Conservation (phyloP, 2,888 invertebrate species). For the Neuroscelio doddi region DNA sequence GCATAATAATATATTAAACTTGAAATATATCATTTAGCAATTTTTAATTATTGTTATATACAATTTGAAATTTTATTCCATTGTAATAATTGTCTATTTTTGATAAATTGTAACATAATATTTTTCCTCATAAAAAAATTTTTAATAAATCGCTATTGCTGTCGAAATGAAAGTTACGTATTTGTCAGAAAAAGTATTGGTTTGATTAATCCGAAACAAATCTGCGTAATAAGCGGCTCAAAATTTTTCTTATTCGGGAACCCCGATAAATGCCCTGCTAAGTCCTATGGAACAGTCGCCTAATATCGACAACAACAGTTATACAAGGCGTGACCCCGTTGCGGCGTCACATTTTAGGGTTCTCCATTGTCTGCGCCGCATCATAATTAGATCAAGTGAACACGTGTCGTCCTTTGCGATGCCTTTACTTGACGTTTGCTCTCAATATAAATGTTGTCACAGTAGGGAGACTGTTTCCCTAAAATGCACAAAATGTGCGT, state of each 20-base stretch:
- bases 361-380: conserved; percentile 49
- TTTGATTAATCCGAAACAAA: conserved; percentile 37
- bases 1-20: no score
- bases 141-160: no score
- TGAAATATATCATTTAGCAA: no score
- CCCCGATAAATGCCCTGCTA: conserved; percentile 40
- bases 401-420: conserved; percentile 53
- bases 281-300: conserved; percentile 36
- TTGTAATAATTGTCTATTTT: no score
- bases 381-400: conserved; percentile 60
- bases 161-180: background rate
- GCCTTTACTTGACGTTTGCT: conserved; percentile 42
- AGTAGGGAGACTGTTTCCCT: conserved; percentile 36
- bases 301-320: conserved; percentile 44
- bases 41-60: no score
- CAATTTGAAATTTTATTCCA: no score
- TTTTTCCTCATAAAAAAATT: no score
- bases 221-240: conserved; percentile 40
- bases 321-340: conserved; percentile 50
- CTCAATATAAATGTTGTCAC: conserved; percentile 28
- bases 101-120: no score
- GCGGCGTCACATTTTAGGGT: conserved; percentile 45
- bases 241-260: conserved; percentile 32
- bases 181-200: conserved; percentile 3
- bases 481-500: conserved; percentile 29